Conservation (phyloP, 2,113 vertebrate species). For the Silurus asotus region DNA sequence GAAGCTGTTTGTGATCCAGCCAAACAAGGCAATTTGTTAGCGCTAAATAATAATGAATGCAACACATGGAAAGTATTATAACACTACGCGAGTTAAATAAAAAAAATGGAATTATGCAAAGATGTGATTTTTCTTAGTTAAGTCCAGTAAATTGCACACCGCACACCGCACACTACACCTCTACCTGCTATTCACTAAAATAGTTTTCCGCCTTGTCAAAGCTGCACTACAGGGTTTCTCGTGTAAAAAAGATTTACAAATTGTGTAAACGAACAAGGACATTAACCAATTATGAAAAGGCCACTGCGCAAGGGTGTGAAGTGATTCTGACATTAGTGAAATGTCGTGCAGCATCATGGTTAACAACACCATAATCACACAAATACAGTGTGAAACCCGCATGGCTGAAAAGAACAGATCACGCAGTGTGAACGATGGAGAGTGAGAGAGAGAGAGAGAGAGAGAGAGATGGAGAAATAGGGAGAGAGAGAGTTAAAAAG, state of each 20-base stretch:
- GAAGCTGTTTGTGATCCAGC: background rate
- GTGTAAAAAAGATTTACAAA: background rate
- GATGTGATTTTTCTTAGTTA: background rate
- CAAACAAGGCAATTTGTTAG: background rate
- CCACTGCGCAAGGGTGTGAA: conserved; percentile 32
- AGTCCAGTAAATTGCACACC: background rate
- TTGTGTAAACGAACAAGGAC: conserved; percentile 17
- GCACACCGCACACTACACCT: background rate
- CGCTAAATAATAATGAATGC: background rate
- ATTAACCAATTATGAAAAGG: conserved; percentile 40
- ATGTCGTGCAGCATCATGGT: conserved; percentile 32
- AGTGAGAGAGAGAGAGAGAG: background rate
- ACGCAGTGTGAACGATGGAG: background rate
- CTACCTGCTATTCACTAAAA: background rate
- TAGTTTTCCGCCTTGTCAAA: background rate
- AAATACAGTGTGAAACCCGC: conserved; percentile 1
- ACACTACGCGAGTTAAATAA: background rate
- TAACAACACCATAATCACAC: conserved; percentile 42
- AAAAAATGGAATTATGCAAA: background rate
- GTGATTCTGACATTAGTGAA: conserved; percentile 38
- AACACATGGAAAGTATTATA: background rate
- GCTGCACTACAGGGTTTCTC: background rate
- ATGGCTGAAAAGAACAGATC: conserved; percentile 20
- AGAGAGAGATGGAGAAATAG: background rate
- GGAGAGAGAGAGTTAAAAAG: background rate